A percentile compares a stretch with the other conserved stretches of the same genome.
phyloP scores from a whole-genome alignment of 2,113 vertebrate genomes.

The Carettochelys insculpta region DNA sequence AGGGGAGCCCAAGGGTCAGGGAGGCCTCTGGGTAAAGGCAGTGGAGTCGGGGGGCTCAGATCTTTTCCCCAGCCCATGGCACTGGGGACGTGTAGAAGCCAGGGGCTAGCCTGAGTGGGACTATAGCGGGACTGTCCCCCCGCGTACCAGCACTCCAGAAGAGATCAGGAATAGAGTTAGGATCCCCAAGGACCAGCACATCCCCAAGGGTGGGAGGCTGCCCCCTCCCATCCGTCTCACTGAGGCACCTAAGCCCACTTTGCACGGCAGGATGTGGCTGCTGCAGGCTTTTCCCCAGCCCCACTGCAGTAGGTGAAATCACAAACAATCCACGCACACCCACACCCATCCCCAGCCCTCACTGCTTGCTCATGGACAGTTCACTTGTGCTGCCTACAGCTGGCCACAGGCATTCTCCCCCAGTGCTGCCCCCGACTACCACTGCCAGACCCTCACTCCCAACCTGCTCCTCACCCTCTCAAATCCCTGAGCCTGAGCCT shows the following conservation, averaged over 20 bases:
- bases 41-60: too few species aligned
- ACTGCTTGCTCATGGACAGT: background rate
- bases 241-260: too few species aligned
- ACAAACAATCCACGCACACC: background rate
- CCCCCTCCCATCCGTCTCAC: background rate
- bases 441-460: background rate
- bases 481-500: background rate
- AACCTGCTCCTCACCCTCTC: background rate
- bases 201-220: background rate
- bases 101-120: too few species aligned
- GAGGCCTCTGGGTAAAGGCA: too few species aligned
- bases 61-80: too few species aligned
- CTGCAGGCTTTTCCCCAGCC: background rate
- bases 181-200: background rate
- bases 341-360: rapidly evolving
- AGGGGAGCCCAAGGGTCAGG: too few species aligned
- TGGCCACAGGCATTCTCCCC: background rate
- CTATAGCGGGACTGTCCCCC: too few species aligned
- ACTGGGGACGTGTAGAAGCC: too few species aligned
- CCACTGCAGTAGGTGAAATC: background rate
- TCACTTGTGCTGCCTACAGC: background rate
- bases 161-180: too few species aligned
- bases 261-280: background rate
- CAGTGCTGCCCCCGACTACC: background rate
- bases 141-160: background rate